Evolutionary conservation across 2,113 vertebrate genomes (phyloP).

Genomic region (Sorex araneus): DNA sequence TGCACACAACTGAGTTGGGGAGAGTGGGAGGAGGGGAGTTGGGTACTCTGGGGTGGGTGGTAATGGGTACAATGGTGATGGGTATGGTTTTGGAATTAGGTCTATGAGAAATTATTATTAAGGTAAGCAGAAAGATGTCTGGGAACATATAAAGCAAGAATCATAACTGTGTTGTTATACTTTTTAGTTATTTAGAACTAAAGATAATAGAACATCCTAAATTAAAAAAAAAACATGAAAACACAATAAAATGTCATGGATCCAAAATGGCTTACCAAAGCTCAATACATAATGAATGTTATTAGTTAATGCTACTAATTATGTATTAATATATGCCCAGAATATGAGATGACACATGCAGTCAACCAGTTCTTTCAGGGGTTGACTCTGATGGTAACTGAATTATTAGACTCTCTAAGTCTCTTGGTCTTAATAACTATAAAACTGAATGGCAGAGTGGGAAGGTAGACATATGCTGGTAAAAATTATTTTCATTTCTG

Average conservation of each 20-base stretch:
- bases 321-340: background rate
- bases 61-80: no score
- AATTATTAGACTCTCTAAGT: background rate
- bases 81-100: no score
- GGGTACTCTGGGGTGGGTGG: no score
- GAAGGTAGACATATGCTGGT: constrained; percentile 1
- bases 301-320: background rate
- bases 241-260: background rate
- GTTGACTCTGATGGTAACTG: background rate
- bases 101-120: no score
- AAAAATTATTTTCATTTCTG: constrained; percentile 52
- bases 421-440: background rate
- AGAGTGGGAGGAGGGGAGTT: no score
- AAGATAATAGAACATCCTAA: constrained; percentile 23
- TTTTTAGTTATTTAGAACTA: constrained; percentile 15
- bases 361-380: background rate
- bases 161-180: background rate
- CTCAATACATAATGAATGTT: background rate
- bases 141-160: background rate
- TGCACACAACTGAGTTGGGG: no score
- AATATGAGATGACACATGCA: background rate
- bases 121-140: background rate
- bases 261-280: background rate
- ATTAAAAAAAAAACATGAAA: background rate
- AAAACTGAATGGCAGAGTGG: background rate